These are phyloP conservation scores for Phalacrocorax carbo DNA, from an alignment of 2,113 vertebrate species.

Conservation along the genomic window DNA sequence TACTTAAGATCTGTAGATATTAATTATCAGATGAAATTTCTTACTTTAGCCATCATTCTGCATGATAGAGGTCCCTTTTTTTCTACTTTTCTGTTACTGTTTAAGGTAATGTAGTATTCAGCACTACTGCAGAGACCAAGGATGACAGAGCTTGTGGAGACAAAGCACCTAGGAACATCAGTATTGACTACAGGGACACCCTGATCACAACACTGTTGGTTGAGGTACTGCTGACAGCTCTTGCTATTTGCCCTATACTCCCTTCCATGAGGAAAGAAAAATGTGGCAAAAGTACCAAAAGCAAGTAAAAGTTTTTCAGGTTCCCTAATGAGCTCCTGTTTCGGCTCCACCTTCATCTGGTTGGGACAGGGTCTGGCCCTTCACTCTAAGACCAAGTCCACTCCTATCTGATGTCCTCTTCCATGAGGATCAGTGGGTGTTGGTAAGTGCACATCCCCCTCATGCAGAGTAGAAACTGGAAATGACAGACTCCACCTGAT, in stretches of 20 bases:
- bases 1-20: neutral
- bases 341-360: neutral
- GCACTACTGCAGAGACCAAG: slow-evolving; percentile 47
- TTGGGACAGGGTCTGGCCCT: neutral
- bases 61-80: neutral
- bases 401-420: neutral
- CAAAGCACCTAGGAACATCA: neutral
- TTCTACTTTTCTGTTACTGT: neutral
- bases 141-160: neutral
- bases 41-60: neutral
- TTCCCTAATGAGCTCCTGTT: neutral
- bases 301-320: neutral
- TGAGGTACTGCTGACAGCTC: slow-evolving; percentile 51
- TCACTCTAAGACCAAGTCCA: neutral
- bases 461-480: neutral
- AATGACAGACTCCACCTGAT: neutral
- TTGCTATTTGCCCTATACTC: neutral
- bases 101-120: slow-evolving; percentile 62
- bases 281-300: neutral
- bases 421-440: neutral
- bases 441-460: neutral
- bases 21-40: neutral
- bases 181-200: slow-evolving; percentile 45
- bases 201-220: slow-evolving; percentile 55
- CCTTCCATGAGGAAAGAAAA: neutral